Percentiles rank a stretch among this genome's conserved stretches.
These are phyloP conservation scores for Eledone cirrhosa DNA, from an alignment of 2,888 invertebrate species.

Conservation along the genomic window DNA sequence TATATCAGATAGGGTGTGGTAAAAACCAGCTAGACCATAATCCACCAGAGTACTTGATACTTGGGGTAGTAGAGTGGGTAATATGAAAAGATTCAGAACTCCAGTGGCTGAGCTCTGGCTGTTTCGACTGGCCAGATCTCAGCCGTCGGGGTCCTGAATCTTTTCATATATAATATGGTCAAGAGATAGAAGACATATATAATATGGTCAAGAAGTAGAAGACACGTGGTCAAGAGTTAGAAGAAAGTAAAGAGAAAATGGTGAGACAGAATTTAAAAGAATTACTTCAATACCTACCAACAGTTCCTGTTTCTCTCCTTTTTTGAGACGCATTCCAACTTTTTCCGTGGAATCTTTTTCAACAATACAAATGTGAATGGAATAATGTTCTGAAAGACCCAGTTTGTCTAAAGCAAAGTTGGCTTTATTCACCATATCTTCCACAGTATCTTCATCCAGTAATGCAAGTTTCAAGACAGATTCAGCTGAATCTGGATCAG, in stretches of 20 bases:
- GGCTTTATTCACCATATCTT: slow-evolving; percentile 32
- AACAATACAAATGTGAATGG: slow-evolving; percentile 37
- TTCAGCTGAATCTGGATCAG: background rate
- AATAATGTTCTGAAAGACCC: slow-evolving; percentile 32
- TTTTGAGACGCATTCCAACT: slow-evolving; percentile 35
- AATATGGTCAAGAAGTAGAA: too few species aligned
- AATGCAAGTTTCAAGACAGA: background rate
- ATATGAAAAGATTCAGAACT: too few species aligned
- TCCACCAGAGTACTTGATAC: too few species aligned
- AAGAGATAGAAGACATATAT: too few species aligned
- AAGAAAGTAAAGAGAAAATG: background rate
- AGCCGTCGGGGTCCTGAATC: too few species aligned
- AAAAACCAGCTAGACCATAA: too few species aligned
- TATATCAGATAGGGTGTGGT: too few species aligned
- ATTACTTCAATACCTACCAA: slow-evolving; percentile 33
- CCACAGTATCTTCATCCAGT: slow-evolving; percentile 34
- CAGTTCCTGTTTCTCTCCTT: slow-evolving; percentile 31
- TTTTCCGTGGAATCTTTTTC: slow-evolving; percentile 30
- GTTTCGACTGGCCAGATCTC: too few species aligned
- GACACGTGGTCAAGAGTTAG: too few species aligned
- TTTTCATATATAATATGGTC: too few species aligned
- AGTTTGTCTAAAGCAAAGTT: slow-evolving; percentile 38
- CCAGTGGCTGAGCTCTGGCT: too few species aligned
- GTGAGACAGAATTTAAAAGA: background rate
- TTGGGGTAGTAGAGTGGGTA: too few species aligned